Conservation (phyloP, 2,113 vertebrate species). For the Pygoscelis adeliae region DNA sequence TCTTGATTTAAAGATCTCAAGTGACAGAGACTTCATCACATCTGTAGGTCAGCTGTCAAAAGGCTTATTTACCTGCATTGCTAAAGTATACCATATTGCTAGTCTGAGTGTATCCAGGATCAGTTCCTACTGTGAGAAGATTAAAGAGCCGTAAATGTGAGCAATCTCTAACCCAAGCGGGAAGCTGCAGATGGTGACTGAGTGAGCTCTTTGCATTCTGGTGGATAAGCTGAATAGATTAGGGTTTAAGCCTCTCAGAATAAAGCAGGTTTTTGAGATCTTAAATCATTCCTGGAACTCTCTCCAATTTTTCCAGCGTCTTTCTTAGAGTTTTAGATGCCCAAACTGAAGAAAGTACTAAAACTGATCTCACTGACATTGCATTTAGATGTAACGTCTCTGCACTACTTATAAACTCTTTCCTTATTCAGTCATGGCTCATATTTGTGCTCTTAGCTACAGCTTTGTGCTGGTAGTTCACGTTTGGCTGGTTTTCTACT, state of each 20-base stretch:
- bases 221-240: constrained; percentile 20
- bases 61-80: constrained; percentile 6
- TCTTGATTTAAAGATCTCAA: not conserved
- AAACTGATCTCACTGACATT: not conserved
- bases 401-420: not conserved
- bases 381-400: not conserved
- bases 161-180: constrained; percentile 32
- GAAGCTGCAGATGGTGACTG: not conserved
- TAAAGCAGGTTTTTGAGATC: not conserved
- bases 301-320: not conserved
- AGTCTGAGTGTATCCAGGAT: not conserved
- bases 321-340: not conserved
- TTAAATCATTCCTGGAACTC: not conserved
- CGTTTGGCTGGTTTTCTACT: not conserved
- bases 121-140: not conserved
- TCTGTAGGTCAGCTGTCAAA: not conserved
- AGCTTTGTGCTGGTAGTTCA: not conserved
- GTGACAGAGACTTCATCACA: not conserved
- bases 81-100: not conserved
- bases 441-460: not conserved
- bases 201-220: constrained; percentile 10
- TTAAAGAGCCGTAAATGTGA: constrained; percentile 37
- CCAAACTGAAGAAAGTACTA: not conserved
- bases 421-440: not conserved
- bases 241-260: not conserved